These are phyloP conservation scores for Acrocephalus arundinaceus DNA, from an alignment of 2,113 vertebrate genomes.

Conservation along the genomic window DNA sequence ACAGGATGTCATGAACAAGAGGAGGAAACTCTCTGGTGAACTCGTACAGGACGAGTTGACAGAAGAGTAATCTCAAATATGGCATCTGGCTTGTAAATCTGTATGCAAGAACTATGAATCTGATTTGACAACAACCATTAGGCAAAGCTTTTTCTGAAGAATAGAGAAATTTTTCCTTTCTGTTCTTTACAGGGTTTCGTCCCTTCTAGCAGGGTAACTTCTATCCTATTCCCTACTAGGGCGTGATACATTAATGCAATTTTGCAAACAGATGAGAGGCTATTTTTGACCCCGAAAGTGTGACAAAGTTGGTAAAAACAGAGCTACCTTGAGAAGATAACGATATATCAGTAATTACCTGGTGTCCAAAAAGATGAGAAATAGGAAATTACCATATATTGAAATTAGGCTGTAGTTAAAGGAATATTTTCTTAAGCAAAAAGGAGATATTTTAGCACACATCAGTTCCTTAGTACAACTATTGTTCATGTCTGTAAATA, in stretches of 20 bases:
- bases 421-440: neutral
- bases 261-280: neutral
- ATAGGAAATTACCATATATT: neutral
- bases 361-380: neutral
- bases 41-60: neutral
- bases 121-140: neutral
- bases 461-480: neutral
- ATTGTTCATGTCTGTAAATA: neutral
- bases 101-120: neutral
- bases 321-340: neutral
- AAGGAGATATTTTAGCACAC: neutral
- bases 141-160: neutral
- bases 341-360: neutral
- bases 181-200: neutral
- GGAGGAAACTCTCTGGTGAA: neutral
- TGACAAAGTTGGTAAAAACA: neutral
- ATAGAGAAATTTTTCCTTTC: neutral
- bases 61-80: neutral
- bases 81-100: neutral
- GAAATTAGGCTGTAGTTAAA: neutral
- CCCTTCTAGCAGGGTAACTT: neutral
- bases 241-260: neutral
- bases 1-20: slow-evolving; percentile 22
- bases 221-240: neutral
- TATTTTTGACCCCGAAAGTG: neutral